phyloP scores from a whole-genome alignment of 2,888 invertebrate genomes.

The Tromatobia lineatoria region DNA sequence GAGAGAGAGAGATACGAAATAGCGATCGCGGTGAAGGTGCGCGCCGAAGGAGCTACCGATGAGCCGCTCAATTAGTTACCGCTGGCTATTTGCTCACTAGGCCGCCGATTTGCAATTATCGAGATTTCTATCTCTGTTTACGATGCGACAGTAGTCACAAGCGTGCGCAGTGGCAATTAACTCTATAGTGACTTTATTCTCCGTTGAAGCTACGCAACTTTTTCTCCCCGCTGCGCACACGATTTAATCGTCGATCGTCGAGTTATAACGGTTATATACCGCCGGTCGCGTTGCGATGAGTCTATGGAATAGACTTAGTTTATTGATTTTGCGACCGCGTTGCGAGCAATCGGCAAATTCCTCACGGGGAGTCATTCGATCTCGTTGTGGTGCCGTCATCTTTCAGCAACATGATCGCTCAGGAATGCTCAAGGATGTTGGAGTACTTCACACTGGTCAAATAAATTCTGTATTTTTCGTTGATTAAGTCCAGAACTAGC shows the following conservation, averaged over 20 bases:
- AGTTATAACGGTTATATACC: constrained; percentile 47
- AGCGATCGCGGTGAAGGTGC: not conserved
- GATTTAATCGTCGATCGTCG: constrained; percentile 41
- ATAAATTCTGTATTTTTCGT: not conserved
- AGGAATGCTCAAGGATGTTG: not conserved
- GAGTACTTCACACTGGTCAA: not conserved
- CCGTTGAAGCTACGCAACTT: constrained; percentile 36
- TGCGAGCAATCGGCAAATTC: constrained; percentile 42
- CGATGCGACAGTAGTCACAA: constrained; percentile 41
- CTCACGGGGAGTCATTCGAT: constrained; percentile 28
- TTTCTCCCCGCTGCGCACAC: constrained; percentile 23
- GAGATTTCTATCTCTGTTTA: constrained; percentile 54
- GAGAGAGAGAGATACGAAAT: not conserved
- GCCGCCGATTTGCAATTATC: constrained; percentile 57
- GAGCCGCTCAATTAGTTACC: constrained; percentile 15
- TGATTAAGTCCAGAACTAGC: not conserved
- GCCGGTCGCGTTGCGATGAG: constrained; percentile 17
- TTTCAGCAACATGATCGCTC: not conserved
- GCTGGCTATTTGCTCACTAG: not conserved
- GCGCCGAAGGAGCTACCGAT: not conserved
- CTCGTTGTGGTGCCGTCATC: constrained; percentile 25
- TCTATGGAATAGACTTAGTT: constrained; percentile 23
- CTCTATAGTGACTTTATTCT: constrained; percentile 63
- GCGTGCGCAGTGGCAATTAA: constrained; percentile 59
- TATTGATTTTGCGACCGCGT: constrained; percentile 40